Evolutionary conservation across 1,140 invertebrate genomes (phyloP).

Genomic region (Lordiphosa collinella): DNA sequence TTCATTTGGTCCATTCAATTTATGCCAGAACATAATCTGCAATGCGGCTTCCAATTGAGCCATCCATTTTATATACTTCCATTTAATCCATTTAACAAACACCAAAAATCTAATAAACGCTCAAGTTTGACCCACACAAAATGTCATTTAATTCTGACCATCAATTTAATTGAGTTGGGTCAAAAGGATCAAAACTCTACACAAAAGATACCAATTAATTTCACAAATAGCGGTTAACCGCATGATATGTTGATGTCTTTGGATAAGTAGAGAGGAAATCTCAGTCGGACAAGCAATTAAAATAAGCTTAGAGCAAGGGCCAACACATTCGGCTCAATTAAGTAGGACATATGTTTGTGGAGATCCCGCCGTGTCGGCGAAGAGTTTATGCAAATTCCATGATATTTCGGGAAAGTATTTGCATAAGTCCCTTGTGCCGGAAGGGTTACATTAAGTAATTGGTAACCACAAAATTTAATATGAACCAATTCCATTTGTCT

Average conservation of each 20-base stretch:
- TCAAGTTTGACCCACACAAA: constrained; percentile 6
- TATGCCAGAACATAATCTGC: constrained; percentile 1
- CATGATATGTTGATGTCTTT: constrained; percentile 38
- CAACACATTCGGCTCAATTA: constrained; percentile 41
- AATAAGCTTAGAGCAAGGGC: constrained; percentile 34
- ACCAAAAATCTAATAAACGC: constrained; percentile 34
- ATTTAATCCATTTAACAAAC: constrained; percentile 16
- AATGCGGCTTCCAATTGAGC: constrained; percentile 19
- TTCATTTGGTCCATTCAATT: no score
- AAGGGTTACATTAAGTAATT: constrained; percentile 67
- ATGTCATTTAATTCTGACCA: constrained; percentile 15
- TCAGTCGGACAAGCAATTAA: constrained; percentile 52
- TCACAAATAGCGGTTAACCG: constrained; percentile 64
- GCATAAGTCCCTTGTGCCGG: constrained; percentile 6
- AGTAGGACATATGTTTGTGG: constrained; percentile 24
- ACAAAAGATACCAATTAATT: constrained; percentile 64
- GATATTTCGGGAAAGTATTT: constrained; percentile 5
- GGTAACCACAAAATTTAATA: constrained; percentile 72
- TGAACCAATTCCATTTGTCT: constrained; percentile 59
- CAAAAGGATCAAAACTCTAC: not conserved
- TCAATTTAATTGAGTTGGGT: constrained; percentile 26
- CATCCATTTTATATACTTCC: constrained; percentile 21
- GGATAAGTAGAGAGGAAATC: constrained; percentile 28
- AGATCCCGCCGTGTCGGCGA: constrained; percentile 17
- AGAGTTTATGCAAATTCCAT: constrained; percentile 59